Conservation (phyloP, 2,113 vertebrate species). For the Clarias batrachus region DNA sequence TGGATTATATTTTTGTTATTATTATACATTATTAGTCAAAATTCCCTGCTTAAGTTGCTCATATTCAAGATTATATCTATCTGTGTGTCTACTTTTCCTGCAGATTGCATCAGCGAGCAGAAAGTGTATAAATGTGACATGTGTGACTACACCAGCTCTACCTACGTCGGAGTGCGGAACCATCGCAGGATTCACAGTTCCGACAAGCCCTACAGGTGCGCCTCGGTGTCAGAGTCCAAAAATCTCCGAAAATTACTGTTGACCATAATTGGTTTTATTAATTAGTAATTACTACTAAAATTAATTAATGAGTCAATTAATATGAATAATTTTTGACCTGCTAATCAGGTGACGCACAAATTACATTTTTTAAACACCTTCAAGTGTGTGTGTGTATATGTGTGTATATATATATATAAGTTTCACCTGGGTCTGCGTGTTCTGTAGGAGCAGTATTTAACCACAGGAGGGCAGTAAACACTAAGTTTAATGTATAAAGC, state of each 20-base stretch:
- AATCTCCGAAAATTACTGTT: neutral
- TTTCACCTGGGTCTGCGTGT: too few relatives aligned
- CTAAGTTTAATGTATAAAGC: neutral
- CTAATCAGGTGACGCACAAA: neutral
- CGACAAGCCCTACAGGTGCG: conserved; percentile 93
- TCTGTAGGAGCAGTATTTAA: conserved; percentile 15
- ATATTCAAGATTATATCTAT: neutral
- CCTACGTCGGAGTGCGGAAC: conserved; percentile 91
- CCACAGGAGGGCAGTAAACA: conserved; percentile 65
- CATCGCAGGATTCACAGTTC: conserved; percentile 93
- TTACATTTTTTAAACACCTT: neutral
- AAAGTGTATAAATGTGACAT: conserved; percentile 90
- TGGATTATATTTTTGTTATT: neutral
- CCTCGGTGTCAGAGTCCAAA: neutral
- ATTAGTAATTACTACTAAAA: too few relatives aligned
- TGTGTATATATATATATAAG: neutral
- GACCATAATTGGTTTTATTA: neutral
- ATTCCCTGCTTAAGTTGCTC: neutral
- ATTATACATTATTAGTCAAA: neutral
- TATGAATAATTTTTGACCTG: neutral
- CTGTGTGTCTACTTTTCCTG: neutral
- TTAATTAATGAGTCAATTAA: too few relatives aligned
- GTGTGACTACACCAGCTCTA: conserved; percentile 92
- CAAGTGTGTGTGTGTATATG: too few relatives aligned
- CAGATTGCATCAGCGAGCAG: conserved; percentile 65